Evolutionary conservation across 2,888 invertebrate species (phyloP).

Genomic region (Diplazon laetatorius): DNA sequence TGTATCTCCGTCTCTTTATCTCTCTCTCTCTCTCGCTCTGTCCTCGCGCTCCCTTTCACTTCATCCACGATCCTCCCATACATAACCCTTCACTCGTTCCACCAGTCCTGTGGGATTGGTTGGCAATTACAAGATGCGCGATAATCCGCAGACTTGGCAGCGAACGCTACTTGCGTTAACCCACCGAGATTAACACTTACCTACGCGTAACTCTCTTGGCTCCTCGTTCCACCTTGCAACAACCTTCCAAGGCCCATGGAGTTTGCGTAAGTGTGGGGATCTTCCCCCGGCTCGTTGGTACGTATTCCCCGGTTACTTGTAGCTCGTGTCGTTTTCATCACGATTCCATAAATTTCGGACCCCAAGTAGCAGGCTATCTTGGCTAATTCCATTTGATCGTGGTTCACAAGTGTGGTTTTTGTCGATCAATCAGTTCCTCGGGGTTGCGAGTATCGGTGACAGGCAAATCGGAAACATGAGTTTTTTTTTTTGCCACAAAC

Average conservation of each 20-base stretch:
- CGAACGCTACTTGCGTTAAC: constrained; percentile 79
- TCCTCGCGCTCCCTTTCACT: constrained; percentile 71
- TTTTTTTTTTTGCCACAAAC: too few relatives aligned
- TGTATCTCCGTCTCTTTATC: constrained; percentile 24
- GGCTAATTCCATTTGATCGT: too few relatives aligned
- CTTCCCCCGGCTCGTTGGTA: constrained; percentile 15
- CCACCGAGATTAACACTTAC: constrained; percentile 82
- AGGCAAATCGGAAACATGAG: too few relatives aligned
- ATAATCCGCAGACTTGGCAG: constrained; percentile 82
- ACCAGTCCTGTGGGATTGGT: constrained; percentile 77
- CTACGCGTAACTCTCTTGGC: constrained; percentile 79
- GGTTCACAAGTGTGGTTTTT: too few relatives aligned
- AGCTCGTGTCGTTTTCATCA: constrained; percentile 22
- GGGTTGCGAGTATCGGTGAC: too few relatives aligned
- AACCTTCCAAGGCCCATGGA: constrained; percentile 34
- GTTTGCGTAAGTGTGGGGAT: constrained; percentile 40
- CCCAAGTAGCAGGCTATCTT: background rate
- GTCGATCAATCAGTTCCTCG: too few relatives aligned
- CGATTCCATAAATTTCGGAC: constrained; percentile 37
- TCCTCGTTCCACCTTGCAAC: constrained; percentile 61
- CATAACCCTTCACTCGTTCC: constrained; percentile 50
- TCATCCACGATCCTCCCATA: constrained; percentile 70
- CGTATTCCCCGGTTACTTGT: background rate
- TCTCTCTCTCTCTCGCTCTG: too few relatives aligned
- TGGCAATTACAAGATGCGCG: constrained; percentile 83